Evolutionary conservation across 2,113 vertebrate species (phyloP).

Genomic region (Silurus glanis): DNA sequence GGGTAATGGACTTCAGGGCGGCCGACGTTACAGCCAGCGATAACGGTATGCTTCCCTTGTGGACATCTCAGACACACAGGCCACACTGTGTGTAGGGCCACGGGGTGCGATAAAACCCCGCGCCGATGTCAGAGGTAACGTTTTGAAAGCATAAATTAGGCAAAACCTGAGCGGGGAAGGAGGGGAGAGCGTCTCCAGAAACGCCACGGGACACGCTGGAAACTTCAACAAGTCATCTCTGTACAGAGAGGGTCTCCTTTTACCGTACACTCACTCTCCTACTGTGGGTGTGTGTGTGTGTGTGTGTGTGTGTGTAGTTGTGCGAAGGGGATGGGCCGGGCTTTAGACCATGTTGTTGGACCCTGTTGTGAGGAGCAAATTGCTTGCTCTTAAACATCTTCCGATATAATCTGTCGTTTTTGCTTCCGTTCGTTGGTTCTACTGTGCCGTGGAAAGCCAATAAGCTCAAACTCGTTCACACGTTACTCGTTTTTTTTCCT

Average conservation of each 20-base stretch:
- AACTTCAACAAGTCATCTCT: constrained; percentile 65
- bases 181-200: constrained; percentile 55
- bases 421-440: no score
- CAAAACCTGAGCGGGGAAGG: constrained; percentile 21
- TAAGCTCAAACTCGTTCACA: constrained; percentile 82
- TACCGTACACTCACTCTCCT: not conserved
- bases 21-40: constrained; percentile 47
- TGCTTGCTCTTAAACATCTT: constrained; percentile 68
- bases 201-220: constrained; percentile 64
- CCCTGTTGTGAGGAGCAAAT: constrained; percentile 76
- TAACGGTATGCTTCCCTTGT: constrained; percentile 67
- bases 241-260: constrained; percentile 6
- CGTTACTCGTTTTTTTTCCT: not conserved
- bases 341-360: constrained; percentile 81
- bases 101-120: constrained; percentile 71
- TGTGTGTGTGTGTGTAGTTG: constrained; percentile 7
- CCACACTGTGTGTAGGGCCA: constrained; percentile 67
- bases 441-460: constrained; percentile 60
- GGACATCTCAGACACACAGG: constrained; percentile 61
- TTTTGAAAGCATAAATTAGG: constrained; percentile 76
- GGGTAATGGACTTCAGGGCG: constrained; percentile 6
- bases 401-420: constrained; percentile 82
- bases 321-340: constrained; percentile 54
- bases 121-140: constrained; percentile 70
- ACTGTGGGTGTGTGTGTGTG: constrained; percentile 3